A percentile compares a stretch with the other conserved stretches of the same genome.
These are phyloP conservation scores for Myathropa florea DNA, from an alignment of 2,888 invertebrate species.

Conservation along the genomic window DNA sequence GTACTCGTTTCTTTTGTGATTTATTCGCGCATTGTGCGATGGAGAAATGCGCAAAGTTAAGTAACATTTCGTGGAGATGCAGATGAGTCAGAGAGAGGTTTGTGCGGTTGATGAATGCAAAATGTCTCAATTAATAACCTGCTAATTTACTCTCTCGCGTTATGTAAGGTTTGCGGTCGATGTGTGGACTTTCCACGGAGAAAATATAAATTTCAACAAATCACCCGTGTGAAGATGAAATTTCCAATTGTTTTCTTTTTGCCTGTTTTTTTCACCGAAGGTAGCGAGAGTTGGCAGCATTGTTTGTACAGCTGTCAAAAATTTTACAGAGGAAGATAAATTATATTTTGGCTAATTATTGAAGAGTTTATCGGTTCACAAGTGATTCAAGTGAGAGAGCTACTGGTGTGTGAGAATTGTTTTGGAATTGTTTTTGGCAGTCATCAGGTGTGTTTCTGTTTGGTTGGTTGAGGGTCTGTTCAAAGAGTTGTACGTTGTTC, in stretches of 20 bases:
- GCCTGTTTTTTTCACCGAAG: too few relatives aligned
- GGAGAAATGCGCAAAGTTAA: slow-evolving; percentile 7
- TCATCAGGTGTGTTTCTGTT: neutral
- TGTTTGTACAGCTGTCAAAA: neutral
- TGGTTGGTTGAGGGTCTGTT: neutral
- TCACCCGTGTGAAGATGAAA: neutral
- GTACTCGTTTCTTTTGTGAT: slow-evolving; percentile 28
- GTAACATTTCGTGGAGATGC: neutral
- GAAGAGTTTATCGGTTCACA: too few relatives aligned
- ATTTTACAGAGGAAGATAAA: neutral
- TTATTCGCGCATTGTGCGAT: slow-evolving; percentile 19
- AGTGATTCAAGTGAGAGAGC: neutral
- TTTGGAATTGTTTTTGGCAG: neutral
- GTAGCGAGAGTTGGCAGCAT: neutral
- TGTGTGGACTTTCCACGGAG: neutral
- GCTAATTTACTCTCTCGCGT: neutral
- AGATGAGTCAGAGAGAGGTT: neutral
- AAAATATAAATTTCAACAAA: neutral
- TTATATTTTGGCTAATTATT: neutral
- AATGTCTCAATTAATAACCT: neutral
- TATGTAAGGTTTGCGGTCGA: neutral
- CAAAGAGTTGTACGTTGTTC: neutral
- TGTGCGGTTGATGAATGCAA: neutral
- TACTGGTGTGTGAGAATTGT: neutral
- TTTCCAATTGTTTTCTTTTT: neutral